Base-by-base conservation (phyloP, 2,888 invertebrate species). In the Sarcophaga variegata region DNA sequence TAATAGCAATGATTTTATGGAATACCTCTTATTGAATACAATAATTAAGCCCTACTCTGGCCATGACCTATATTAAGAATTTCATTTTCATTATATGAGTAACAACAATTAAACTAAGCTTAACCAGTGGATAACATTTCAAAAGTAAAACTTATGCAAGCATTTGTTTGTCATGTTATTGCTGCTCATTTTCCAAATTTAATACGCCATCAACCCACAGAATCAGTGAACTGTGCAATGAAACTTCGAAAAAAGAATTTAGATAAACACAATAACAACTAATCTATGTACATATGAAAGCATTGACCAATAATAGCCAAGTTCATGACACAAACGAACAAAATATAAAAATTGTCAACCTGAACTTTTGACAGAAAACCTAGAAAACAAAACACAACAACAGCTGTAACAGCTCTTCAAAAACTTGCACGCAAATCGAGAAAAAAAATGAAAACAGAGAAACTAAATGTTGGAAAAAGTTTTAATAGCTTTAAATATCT, bases 41-140 rank as follows among this genome's bases (percentile, higher is more conserved):
- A 54, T 14, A 54, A 54, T 14, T 54, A 54, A 17, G 17, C 4
- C 17, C 54, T 54, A 5, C 17, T 54, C 25, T 54, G 59, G 49
- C 71, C 82, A 60, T 86, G 86, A 86, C 86, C 86, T 80, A 82
- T 70, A 37, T 81, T 47, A 59, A 62, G 8, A 54, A 70, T 27
- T 62, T 84, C 77, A 27, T 47, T 77, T 77, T 54, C 17, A 69
- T 47, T 8, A 37, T 37, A 17, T 45, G 8, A 66, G 62, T 62
- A 54, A 66, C 37, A 64, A 54, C 60, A 80, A 80, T 86, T 71
- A 67, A 82, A 79, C 14, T 75, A 62, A 79, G 62, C 80, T 54
- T n/a, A 76, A 49, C 76, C 22, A 62, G 25, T 27, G 8, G 27
- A 37, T 17, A 74, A 45, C 20, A 62, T 37, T 66, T 66, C 8